A percentile compares a stretch with the other conserved stretches of the same genome.
These are phyloP conservation scores for Gobiocypris rarus DNA, from an alignment of 2,113 vertebrate species.

Conservation along the genomic window DNA sequence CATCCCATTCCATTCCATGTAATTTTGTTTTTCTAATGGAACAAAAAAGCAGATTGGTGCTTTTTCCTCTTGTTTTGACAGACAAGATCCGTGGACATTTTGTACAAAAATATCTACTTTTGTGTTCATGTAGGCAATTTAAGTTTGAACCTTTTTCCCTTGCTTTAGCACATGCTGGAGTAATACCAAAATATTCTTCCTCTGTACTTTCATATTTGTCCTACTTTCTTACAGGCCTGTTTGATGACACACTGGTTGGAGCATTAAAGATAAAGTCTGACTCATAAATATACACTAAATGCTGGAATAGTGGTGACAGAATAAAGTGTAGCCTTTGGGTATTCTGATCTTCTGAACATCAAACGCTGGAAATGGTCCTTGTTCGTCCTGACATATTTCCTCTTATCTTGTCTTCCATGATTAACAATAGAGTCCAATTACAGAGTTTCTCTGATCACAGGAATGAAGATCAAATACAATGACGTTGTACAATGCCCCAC, in stretches of 20 bases:
- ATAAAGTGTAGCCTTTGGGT: constrained; percentile 23
- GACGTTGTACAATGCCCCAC: not conserved
- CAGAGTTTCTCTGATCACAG: constrained; percentile 11
- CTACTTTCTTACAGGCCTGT: constrained; percentile 14
- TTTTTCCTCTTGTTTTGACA: too few relatives aligned
- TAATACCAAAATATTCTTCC: not conserved
- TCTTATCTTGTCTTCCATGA: constrained; percentile 22
- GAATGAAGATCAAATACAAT: not conserved
- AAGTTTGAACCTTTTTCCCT: not conserved
- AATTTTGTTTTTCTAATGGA: too few relatives aligned
- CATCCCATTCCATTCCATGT: too few relatives aligned
- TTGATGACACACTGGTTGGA: not conserved
- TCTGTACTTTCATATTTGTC: constrained; percentile 1
- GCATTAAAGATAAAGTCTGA: constrained; percentile 12
- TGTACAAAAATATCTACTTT: not conserved
- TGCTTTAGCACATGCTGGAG: too few relatives aligned
- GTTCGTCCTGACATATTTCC: constrained; percentile 24
- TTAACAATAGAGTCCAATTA: constrained; percentile 10
- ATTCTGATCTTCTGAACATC: constrained; percentile 32
- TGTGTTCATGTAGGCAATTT: not conserved
- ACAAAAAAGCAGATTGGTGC: too few relatives aligned
- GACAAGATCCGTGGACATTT: not conserved
- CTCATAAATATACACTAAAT: constrained; percentile 10
- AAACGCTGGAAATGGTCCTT: not conserved
- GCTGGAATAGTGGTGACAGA: constrained; percentile 18